These are phyloP conservation scores for Drosophila paramelanica DNA, from an alignment of 2,888 invertebrate species.

Conservation along the genomic window DNA sequence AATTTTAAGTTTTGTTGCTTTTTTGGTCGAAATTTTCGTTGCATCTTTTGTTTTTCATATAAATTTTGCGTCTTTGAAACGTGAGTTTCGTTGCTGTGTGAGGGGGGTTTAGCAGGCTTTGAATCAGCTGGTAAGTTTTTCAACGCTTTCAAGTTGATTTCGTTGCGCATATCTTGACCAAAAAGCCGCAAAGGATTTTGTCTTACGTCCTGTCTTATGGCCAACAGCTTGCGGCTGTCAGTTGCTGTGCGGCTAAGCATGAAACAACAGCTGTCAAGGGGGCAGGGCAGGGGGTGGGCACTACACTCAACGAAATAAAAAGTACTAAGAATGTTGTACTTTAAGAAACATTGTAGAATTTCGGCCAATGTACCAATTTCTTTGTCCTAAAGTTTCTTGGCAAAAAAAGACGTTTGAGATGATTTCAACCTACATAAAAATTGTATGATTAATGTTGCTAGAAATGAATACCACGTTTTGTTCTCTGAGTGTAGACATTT, in stretches of 20 bases:
- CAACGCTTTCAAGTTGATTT: conserved; percentile 58
- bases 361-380: background rate
- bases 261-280: conserved; percentile 40
- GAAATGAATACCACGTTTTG: background rate
- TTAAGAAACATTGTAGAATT: no score
- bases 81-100: conserved; percentile 6
- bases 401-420: no score
- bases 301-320: background rate
- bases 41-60: conserved; percentile 14
- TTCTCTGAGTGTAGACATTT: conserved; percentile 6
- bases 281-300: background rate
- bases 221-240: conserved; percentile 44
- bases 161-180: conserved; percentile 69
- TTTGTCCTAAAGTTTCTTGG: background rate
- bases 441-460: no score
- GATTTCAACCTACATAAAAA: no score
- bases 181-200: conserved; percentile 69
- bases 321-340: no score
- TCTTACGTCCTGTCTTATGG: conserved; percentile 25
- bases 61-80: conserved; percentile 21
- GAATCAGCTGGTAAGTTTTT: conserved; percentile 19
- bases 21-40: conserved; percentile 9
- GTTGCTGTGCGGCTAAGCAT: conserved; percentile 53
- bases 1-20: conserved; percentile 21
- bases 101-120: conserved; percentile 3